These are phyloP conservation scores for Paraescarpia echinospica DNA, from an alignment of 1,140 invertebrate species.

Conservation along the genomic window DNA sequence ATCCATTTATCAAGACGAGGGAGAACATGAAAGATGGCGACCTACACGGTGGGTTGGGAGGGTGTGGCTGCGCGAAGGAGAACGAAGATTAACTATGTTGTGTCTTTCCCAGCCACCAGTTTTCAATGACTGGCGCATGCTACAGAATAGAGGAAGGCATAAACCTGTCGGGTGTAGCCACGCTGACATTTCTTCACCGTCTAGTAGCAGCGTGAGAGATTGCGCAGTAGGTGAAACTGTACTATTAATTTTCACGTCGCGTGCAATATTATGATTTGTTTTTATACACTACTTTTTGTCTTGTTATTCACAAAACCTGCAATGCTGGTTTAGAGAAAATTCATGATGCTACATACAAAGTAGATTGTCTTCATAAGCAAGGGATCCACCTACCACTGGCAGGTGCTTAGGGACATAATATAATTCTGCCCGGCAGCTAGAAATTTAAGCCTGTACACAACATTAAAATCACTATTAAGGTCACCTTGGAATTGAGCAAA, in stretches of 20 bases:
- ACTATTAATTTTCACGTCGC: neutral
- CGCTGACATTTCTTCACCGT: neutral
- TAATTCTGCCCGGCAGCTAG: too few relatives aligned
- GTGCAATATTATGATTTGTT: neutral
- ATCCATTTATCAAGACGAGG: neutral
- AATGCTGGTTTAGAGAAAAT: neutral
- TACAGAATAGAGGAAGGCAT: neutral
- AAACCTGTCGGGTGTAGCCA: neutral
- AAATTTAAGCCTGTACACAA: too few relatives aligned
- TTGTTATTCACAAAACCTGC: neutral
- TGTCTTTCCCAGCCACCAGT: neutral
- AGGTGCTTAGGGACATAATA: too few relatives aligned
- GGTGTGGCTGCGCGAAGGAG: neutral
- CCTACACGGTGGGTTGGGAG: too few relatives aligned
- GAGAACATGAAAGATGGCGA: too few relatives aligned
- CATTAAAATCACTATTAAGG: too few relatives aligned
- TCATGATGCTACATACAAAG: neutral
- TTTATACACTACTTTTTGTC: neutral
- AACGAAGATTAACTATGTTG: neutral
- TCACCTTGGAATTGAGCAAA: too few relatives aligned
- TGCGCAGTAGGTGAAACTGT: neutral
- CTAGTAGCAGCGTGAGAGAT: neutral
- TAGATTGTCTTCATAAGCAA: too few relatives aligned
- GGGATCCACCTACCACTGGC: too few relatives aligned
- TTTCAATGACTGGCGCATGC: neutral